These are phyloP conservation scores for Hipposideros armiger DNA, from an alignment of 2,113 vertebrate species.

Conservation along the genomic window DNA sequence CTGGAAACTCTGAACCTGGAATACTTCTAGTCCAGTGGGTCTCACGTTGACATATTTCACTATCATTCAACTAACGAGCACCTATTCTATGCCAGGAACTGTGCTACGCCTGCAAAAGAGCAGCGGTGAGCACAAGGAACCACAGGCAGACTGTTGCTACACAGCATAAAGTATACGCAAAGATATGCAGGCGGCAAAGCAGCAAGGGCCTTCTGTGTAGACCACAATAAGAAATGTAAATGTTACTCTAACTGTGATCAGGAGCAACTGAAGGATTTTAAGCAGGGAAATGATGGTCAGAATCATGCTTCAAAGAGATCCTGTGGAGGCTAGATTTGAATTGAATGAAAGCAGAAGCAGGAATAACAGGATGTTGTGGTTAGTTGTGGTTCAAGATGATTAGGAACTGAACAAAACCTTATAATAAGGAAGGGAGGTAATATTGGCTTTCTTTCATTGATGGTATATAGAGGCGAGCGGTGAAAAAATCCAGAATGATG, in stretches of 20 bases:
- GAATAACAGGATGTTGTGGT: not conserved
- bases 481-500: not conserved
- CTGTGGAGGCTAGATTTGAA: slow-evolving; percentile 31
- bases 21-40: not conserved
- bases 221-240: not conserved
- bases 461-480: not conserved
- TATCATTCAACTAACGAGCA: not conserved
- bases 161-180: not conserved
- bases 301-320: not conserved
- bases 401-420: slow-evolving; percentile 16
- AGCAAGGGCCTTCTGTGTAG: not conserved
- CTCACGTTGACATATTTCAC: not conserved
- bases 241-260: not conserved
- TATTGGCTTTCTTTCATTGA: not conserved
- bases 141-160: not conserved
- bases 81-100: not conserved
- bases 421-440: not conserved
- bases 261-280: not conserved
- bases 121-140: not conserved
- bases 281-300: not conserved
- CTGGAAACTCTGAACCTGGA: slow-evolving; percentile 36
- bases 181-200: not conserved
- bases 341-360: not conserved
- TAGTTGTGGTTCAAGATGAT: not conserved
- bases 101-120: not conserved